These are phyloP conservation scores for Pao palembangensis DNA, from an alignment of 2,113 vertebrate species.

Conservation along the genomic window DNA sequence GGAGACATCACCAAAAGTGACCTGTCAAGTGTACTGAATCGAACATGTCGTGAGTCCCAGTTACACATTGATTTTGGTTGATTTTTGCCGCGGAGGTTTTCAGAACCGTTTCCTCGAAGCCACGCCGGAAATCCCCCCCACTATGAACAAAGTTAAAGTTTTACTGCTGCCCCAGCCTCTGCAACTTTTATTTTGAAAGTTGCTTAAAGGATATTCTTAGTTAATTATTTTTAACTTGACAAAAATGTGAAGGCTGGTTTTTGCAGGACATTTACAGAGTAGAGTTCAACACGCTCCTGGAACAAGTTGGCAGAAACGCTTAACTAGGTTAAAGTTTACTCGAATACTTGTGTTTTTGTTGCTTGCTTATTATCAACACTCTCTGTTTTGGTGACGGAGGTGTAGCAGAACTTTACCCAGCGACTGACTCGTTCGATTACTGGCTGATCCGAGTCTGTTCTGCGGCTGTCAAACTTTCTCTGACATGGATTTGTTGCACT, in stretches of 20 bases:
- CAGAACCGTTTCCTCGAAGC: not conserved
- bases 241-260: not conserved
- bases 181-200: not conserved
- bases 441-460: conserved; percentile 22
- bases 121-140: conserved; percentile 14
- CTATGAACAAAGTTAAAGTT: not conserved
- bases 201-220: not conserved
- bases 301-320: conserved; percentile 13
- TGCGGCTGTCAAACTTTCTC: conserved; percentile 53
- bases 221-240: not conserved
- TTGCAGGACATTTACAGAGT: not conserved
- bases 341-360: not conserved
- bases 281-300: conserved; percentile 13
- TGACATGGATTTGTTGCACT: conserved; percentile 57
- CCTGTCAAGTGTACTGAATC: conserved; percentile 32
- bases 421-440: not conserved
- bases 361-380: not conserved
- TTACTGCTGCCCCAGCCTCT: accelerated
- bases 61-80: conserved; percentile 23
- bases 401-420: not conserved
- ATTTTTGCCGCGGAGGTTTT: conserved; percentile 1
- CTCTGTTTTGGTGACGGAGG: conserved; percentile 4
- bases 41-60: conserved; percentile 15
- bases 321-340: not conserved
- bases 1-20: not conserved